Evolutionary conservation across 2,113 vertebrate species (phyloP).

Genomic region (Pelmatolapia mariae): DNA sequence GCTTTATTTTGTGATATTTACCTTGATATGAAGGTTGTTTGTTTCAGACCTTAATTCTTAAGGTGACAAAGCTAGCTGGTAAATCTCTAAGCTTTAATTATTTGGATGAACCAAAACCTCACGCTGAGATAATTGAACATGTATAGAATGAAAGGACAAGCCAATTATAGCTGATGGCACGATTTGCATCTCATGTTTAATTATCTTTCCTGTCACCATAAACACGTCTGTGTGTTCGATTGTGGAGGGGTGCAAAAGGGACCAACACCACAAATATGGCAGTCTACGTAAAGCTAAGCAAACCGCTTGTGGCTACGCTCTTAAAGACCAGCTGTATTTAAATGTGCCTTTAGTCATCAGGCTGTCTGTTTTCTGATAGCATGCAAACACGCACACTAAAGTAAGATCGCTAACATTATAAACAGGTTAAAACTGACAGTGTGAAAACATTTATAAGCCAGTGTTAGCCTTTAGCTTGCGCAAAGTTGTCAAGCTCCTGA

Average conservation of each 20-base stretch:
- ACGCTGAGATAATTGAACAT: slow-evolving; percentile 1
- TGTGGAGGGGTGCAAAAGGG: neutral
- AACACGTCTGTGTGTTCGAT: neutral
- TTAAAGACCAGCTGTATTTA: neutral
- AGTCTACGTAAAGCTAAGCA: neutral
- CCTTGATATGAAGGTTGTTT: neutral
- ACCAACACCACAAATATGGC: neutral
- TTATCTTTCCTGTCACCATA: slow-evolving; percentile 18
- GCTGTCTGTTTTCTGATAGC: neutral
- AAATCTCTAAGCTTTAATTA: neutral
- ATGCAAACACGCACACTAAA: neutral
- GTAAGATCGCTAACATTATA: neutral
- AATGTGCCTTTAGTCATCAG: neutral
- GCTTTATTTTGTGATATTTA: neutral
- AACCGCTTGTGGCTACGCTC: neutral
- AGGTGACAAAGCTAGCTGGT: neutral
- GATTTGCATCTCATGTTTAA: slow-evolving; percentile 21
- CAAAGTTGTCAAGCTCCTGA: neutral
- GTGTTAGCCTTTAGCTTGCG: neutral
- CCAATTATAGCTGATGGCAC: slow-evolving; percentile 16
- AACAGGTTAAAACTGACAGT: neutral
- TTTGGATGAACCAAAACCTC: neutral
- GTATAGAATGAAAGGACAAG: slow-evolving; percentile 6
- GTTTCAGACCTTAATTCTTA: neutral
- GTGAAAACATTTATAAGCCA: neutral